Base-by-base conservation (phyloP, 1,140 invertebrate genomes). In the Nylanderia fulva region DNA sequence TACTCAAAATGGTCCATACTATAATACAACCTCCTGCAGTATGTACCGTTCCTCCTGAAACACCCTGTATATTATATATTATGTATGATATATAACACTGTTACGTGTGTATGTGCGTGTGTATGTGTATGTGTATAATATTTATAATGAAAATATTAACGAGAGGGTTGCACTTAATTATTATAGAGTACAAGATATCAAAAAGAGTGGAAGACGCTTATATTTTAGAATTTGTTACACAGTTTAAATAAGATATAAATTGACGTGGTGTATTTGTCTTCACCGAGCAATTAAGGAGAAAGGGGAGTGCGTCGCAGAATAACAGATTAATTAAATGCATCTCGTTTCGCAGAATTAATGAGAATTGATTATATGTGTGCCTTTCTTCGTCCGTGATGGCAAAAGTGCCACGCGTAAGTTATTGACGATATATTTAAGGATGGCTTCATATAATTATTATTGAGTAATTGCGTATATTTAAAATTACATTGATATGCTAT, bases 401-500 rank as follows among this genome's bases (percentile, higher is more conserved):
- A 58, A 79, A 64, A 45, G 27, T 74, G 76, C 9, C 39, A 56
- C 84, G 45, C 27, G 52, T 82, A 79, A 42, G 58, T 80, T 68
- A 58, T 52, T 42, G 76, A 86, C 60, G 29, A 74, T 33, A 24
- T 83, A 80, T 77, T 48, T 86, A 87, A 60, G 42, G 63, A 90
- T 83, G 83, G 69, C 84, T 66, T 86, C 45, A 84, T n/a, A n/a
- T 76, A 54, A 89, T 86, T 86, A 79, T 69, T 82, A 84, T 33
- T 54, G 68, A 68, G 48, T 84, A 45, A 77, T 52, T 75, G 63
- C 33, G 15, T 75, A 63, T 84, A 69, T 85, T 69, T 86, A 54
- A 85, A 89, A 85, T 88, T 90, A 64, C 88, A 88, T 88, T 36
- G 66, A 90, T 90, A 72, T 72, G 83, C 84, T 79, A 82, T 66